Conservation (phyloP, 2,113 vertebrate genomes). For the Planiliza haematocheilus region DNA sequence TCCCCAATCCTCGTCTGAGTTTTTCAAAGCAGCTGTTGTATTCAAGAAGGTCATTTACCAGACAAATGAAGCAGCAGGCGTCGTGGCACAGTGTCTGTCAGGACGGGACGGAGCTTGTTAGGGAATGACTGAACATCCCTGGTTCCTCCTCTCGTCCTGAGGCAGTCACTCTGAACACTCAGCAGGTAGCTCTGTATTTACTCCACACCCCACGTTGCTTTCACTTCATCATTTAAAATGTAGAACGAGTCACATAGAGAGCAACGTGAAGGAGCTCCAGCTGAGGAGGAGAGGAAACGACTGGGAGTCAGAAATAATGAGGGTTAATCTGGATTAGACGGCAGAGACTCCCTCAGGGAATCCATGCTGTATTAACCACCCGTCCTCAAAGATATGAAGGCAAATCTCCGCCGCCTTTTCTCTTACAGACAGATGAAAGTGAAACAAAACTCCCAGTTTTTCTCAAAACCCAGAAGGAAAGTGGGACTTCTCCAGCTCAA, state of each 20-base stretch:
- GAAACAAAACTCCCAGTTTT: not conserved
- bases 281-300: constrained; percentile 7
- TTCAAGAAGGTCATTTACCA: constrained; percentile 17
- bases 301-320: constrained; percentile 11
- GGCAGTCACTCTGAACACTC: no score
- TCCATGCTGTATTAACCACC: not conserved
- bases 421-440: not conserved
- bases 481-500: not conserved
- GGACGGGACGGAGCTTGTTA: not conserved
- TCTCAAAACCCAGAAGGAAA: not conserved
- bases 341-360: not conserved
- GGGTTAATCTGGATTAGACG: not conserved
- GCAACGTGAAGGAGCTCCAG: not conserved
- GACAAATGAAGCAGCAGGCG: constrained; percentile 27
- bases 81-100: no score
- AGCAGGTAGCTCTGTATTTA: not conserved
- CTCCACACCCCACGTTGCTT: not conserved
- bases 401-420: not conserved
- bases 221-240: not conserved
- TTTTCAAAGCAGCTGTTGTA: constrained; percentile 3
- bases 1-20: constrained; percentile 2
- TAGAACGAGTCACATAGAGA: not conserved
- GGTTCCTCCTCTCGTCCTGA: no score
- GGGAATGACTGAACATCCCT: not conserved
- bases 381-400: not conserved